phyloP scores from a whole-genome alignment of 2,797 vertebrate genomes.

The Phrynocephalus guinanensis region DNA sequence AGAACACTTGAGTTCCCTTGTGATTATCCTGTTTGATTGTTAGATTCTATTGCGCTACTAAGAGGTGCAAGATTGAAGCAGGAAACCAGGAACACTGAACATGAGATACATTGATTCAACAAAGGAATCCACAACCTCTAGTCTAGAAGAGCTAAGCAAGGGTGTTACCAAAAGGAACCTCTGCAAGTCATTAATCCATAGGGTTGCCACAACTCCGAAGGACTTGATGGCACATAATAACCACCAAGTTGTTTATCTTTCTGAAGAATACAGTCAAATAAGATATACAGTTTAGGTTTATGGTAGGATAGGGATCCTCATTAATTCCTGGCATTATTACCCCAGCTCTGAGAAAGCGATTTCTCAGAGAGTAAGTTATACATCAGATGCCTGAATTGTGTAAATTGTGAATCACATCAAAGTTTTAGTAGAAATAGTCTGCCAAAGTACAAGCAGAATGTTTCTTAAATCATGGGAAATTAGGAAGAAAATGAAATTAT shows the following conservation, averaged over 20 bases:
- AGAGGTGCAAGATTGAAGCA: not conserved
- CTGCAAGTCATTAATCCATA: no score
- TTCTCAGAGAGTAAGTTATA: constrained; percentile 75
- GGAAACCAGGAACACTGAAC: no score
- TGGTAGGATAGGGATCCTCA: constrained; percentile 51
- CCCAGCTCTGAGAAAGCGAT: constrained; percentile 74
- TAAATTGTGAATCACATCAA: constrained; percentile 81
- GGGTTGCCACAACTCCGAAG: no score
- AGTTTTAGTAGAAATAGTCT: constrained; percentile 82
- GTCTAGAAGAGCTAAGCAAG: no score
- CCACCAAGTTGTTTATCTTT: not conserved
- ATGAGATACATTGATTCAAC: no score
- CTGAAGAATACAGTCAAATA: constrained; percentile 41
- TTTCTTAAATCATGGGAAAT: constrained; percentile 70
- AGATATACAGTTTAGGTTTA: constrained; percentile 61
- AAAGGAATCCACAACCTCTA: no score
- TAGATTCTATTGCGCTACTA: not conserved
- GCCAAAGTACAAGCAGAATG: constrained; percentile 63
- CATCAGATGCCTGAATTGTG: constrained; percentile 81
- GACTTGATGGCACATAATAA: no score
- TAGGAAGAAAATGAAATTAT: constrained; percentile 38
- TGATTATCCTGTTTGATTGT: not conserved
- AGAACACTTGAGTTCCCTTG: not conserved
- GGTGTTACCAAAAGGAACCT: no score
- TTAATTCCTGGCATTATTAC: constrained; percentile 44